These are phyloP conservation scores for Brenthis ino DNA, from an alignment of 2,888 invertebrate genomes.

Conservation along the genomic window DNA sequence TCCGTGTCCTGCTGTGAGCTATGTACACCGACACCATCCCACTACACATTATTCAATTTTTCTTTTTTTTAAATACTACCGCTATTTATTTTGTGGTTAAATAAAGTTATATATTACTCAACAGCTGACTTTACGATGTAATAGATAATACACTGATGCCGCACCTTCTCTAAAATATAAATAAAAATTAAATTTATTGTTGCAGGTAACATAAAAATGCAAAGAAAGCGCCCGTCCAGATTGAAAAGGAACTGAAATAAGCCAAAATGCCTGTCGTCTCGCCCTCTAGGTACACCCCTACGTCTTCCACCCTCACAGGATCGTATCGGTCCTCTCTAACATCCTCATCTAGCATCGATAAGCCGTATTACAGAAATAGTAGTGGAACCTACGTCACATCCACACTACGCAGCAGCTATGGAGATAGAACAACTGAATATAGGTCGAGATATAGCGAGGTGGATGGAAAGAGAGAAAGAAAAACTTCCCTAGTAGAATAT, in stretches of 20 bases:
- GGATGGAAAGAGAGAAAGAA: constrained; percentile 71
- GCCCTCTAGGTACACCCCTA: constrained; percentile 75
- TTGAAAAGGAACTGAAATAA: constrained; percentile 51
- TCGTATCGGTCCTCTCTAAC: constrained; percentile 74
- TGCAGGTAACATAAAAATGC: constrained; percentile 64
- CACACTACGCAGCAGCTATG: constrained; percentile 58
- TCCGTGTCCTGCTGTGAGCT: no score
- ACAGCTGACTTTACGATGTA: background rate
- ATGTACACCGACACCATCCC: no score
- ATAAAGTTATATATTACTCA: no score
- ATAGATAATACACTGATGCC: background rate
- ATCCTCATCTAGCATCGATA: constrained; percentile 75
- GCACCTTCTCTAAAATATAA: background rate
- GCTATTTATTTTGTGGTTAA: no score
- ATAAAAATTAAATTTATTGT: constrained; percentile 39
- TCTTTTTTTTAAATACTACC: no score
- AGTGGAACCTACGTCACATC: constrained; percentile 71
- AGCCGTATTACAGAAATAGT: constrained; percentile 77
- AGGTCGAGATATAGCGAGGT: constrained; percentile 65
- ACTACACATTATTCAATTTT: no score
- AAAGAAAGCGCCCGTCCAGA: constrained; percentile 66
- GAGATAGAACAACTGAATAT: constrained; percentile 68
- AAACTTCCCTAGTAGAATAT: constrained; percentile 68
- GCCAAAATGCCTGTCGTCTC: constrained; percentile 82
- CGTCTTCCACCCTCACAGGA: constrained; percentile 74